phyloP scores from a whole-genome alignment of 2,797 vertebrate species.

The Apogon talboti region DNA sequence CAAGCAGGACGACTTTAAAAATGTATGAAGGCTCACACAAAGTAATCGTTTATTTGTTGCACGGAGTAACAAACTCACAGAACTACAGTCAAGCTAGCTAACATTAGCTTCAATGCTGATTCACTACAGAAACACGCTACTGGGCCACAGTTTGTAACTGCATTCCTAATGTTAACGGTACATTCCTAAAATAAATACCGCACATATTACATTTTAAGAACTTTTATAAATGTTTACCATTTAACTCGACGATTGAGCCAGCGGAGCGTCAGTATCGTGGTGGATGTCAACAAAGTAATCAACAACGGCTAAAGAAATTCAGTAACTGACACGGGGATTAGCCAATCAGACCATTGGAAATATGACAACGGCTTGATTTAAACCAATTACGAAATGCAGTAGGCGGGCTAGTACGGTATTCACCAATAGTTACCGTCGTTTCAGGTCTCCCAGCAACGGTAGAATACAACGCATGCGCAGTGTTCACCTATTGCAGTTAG shows the following conservation, averaged over 20 bases:
- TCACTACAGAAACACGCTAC: constrained; percentile 10
- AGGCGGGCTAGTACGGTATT: constrained; percentile 30
- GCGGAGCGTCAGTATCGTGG: background rate
- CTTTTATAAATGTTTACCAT: constrained; percentile 55
- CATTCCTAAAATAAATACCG: background rate
- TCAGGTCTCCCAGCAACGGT: constrained; percentile 79
- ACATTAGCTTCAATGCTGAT: constrained; percentile 33
- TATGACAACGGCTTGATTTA: accelerated
- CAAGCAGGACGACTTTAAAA: background rate
- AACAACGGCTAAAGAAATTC: constrained; percentile 16
- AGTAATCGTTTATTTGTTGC: background rate
- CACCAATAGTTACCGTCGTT: constrained; percentile 45
- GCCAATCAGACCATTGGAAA: constrained; percentile 49
- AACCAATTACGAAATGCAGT: constrained; percentile 55
- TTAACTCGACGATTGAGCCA: background rate
- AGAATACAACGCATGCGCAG: constrained; percentile 67
- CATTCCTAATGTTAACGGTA: background rate
- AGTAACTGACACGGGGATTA: constrained; percentile 28
- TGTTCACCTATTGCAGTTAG: accelerated
- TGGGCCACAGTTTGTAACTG: background rate
- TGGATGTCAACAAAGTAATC: constrained; percentile 62
- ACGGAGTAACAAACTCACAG: background rate
- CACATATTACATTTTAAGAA: background rate
- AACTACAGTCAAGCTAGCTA: constrained; percentile 36
- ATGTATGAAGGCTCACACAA: background rate